Conservation (phyloP, 2,888 invertebrate genomes). For the Cybosia mesomella region DNA sequence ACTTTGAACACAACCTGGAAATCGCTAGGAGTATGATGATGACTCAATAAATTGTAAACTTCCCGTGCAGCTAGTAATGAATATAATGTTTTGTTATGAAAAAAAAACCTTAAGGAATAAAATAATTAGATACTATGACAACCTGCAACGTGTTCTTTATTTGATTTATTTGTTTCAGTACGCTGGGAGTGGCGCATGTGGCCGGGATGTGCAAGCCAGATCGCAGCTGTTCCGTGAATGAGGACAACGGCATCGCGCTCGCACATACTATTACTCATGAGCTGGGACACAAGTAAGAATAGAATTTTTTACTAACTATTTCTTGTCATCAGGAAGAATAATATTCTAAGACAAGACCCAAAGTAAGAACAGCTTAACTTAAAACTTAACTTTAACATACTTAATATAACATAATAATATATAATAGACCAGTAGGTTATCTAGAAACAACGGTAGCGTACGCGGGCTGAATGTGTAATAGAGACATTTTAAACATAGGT, state of each 20-base stretch:
- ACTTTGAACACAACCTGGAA: too few species aligned
- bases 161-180: slow-evolving; percentile 80
- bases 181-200: slow-evolving; percentile 95
- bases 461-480: background rate
- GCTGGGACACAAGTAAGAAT: slow-evolving; percentile 95
- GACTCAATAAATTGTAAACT: too few species aligned
- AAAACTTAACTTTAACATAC: too few species aligned
- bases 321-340: background rate
- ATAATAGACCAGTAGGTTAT: background rate
- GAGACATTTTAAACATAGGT: too few species aligned
- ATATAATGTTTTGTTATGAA: too few species aligned
- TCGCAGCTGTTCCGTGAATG: slow-evolving; percentile 95
- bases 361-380: too few species aligned
- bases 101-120: background rate
- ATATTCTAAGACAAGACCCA: too few species aligned
- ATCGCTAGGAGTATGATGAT: too few species aligned
- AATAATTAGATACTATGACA: background rate
- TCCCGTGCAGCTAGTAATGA: too few species aligned
- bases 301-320: background rate
- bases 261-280: slow-evolving; percentile 97
- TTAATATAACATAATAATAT: too few species aligned
- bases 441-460: background rate
- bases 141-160: slow-evolving; percentile 3
- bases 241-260: slow-evolving; percentile 95
- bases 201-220: slow-evolving; percentile 95